phyloP scores from a whole-genome alignment of 2,797 vertebrate species.

The Sebastes vulpes region DNA sequence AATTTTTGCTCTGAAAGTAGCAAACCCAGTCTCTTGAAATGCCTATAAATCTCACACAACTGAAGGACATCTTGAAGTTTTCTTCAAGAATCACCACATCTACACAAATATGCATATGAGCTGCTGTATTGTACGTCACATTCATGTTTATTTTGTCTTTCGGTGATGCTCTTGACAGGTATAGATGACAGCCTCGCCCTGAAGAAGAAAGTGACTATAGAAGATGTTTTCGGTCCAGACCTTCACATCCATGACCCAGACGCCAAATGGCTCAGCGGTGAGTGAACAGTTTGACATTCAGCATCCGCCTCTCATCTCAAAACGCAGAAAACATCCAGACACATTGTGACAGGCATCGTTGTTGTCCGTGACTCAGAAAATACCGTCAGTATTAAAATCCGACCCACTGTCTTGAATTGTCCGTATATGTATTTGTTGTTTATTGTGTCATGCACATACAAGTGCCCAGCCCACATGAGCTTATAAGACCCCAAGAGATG shows the following conservation, averaged over 20 bases:
- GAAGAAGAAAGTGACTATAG: conserved; percentile 94
- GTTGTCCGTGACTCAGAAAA: background rate
- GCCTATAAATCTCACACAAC: background rate
- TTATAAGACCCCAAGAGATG: background rate
- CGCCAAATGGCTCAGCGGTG: conserved; percentile 94
- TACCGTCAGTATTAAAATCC: background rate
- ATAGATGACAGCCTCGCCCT: conserved; percentile 95
- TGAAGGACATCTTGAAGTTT: background rate
- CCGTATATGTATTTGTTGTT: background rate
- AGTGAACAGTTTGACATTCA: conserved; percentile 73
- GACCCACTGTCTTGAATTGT: background rate
- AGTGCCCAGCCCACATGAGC: background rate
- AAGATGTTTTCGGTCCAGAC: conserved; percentile 92
- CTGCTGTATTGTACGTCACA: background rate
- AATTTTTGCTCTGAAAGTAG: conserved; percentile 2
- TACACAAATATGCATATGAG: background rate
- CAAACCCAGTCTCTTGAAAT: conserved; percentile 16
- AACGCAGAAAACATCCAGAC: conserved; percentile 3
- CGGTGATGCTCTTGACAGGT: conserved; percentile 77
- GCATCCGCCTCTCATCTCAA: conserved; percentile 22
- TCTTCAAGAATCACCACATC: background rate
- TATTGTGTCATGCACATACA: background rate
- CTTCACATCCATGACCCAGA: conserved; percentile 93
- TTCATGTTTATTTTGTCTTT: conserved; percentile 13
- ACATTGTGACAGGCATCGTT: conserved; percentile 1